Evolutionary conservation across 2,888 invertebrate species (phyloP).

Genomic region (Lithophane ornitopus): DNA sequence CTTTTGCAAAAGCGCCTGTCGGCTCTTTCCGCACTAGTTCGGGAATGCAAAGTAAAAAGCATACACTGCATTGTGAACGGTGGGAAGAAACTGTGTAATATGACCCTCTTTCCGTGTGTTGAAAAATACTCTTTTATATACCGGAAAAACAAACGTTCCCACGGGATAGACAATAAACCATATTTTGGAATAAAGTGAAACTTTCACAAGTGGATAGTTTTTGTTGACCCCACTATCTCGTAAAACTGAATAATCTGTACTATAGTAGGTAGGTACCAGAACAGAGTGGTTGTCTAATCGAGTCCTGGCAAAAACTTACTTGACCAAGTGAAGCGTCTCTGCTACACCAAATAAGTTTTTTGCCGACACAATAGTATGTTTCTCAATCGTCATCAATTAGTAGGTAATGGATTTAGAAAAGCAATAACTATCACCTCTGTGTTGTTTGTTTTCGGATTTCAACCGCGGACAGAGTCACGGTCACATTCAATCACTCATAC

Average conservation of each 20-base stretch:
- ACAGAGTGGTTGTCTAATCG: background rate
- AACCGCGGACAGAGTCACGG: background rate
- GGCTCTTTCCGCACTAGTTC: too few relatives aligned
- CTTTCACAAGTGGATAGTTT: conserved; percentile 12
- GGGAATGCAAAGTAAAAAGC: too few relatives aligned
- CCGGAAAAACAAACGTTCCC: conserved; percentile 2
- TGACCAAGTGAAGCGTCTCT: background rate
- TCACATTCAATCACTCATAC: background rate
- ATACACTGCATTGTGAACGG: background rate
- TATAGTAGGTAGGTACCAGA: background rate
- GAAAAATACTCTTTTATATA: background rate
- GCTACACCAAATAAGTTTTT: background rate
- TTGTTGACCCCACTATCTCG: background rate
- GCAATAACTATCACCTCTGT: background rate
- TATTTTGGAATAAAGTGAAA: conserved; percentile 21
- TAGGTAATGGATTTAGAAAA: background rate
- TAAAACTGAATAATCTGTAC: conserved; percentile 3
- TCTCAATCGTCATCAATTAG: too few relatives aligned
- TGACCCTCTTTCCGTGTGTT: background rate
- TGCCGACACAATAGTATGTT: background rate
- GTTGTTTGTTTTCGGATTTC: conserved; percentile 8
- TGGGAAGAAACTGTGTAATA: background rate
- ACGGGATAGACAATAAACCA: conserved; percentile 11
- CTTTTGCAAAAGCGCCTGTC: too few relatives aligned
- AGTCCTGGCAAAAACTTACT: background rate